These are phyloP conservation scores for Polia nebulosa DNA, from an alignment of 2,888 invertebrate genomes.

Conservation along the genomic window DNA sequence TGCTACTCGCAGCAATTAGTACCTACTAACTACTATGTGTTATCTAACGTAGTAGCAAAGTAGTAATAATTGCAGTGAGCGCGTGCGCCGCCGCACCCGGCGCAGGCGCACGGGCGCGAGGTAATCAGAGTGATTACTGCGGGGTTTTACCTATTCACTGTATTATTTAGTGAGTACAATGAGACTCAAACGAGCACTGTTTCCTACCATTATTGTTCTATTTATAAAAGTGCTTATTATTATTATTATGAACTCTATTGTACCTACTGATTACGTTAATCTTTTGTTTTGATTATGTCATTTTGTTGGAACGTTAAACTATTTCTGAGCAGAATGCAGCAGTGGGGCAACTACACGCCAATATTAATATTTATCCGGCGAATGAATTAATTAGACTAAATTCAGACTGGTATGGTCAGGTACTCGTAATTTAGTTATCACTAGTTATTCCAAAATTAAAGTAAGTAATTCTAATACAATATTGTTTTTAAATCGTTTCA, in stretches of 20 bases:
- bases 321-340: not conserved
- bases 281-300: conserved; percentile 2
- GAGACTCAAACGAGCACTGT: not conserved
- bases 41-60: not conserved
- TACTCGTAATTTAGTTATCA: too few species aligned
- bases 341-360: not conserved
- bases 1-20: not conserved
- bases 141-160: conserved; percentile 42
- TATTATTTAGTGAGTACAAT: conserved; percentile 6
- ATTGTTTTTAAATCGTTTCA: too few species aligned
- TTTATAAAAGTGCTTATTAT: conserved; percentile 1
- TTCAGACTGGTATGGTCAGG: too few species aligned
- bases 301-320: not conserved
- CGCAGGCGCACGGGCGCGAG: not conserved
- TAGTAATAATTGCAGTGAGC: not conserved
- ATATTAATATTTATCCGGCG: not conserved
- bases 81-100: conserved; percentile 22
- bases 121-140: not conserved
- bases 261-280: not conserved
- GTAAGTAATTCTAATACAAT: too few species aligned
- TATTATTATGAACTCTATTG: not conserved
- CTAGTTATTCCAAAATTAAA: too few species aligned
- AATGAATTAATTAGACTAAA: too few species aligned
- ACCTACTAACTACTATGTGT: not conserved
- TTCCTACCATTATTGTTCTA: conserved; percentile 15